phyloP scores from a whole-genome alignment of 2,113 vertebrate species.

The Hyla sarda region DNA sequence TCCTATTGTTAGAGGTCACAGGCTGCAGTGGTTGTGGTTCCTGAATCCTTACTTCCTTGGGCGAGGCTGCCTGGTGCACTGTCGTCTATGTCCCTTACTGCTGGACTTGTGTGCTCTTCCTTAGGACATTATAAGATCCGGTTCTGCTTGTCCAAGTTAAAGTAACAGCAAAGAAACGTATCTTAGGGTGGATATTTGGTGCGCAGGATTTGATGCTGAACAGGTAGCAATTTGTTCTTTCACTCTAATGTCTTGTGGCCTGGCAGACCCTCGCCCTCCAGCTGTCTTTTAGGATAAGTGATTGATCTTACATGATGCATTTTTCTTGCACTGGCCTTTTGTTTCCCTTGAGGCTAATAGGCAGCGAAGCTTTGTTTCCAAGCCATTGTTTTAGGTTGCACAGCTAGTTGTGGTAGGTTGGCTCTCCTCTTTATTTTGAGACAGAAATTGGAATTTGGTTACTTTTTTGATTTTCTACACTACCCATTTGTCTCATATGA shows the following conservation, averaged over 20 bases:
- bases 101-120: not conserved
- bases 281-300: no score
- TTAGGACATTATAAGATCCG: not conserved
- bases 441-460: not conserved
- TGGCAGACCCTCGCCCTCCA: no score
- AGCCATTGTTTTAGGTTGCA: not conserved
- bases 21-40: conserved; percentile 40
- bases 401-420: no score
- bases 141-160: not conserved
- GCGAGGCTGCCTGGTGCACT: conserved; percentile 19
- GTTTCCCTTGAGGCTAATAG: no score
- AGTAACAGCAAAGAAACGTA: not conserved
- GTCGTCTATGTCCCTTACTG: not conserved
- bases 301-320: no score
- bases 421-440: not conserved
- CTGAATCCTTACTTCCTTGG: conserved; percentile 54
- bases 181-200: not conserved
- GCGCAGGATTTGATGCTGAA: no score
- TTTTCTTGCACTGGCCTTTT: no score
- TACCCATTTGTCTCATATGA: not conserved
- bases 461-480: not conserved
- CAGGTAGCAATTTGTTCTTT: no score
- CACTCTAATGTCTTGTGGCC: no score
- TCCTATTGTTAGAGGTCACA: conserved; percentile 25
- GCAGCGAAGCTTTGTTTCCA: not conserved